A percentile compares a stretch with the other conserved stretches of the same genome.
Conservation (phyloP, 2,888 invertebrate species). For the Antheraea assamensis region DNA sequence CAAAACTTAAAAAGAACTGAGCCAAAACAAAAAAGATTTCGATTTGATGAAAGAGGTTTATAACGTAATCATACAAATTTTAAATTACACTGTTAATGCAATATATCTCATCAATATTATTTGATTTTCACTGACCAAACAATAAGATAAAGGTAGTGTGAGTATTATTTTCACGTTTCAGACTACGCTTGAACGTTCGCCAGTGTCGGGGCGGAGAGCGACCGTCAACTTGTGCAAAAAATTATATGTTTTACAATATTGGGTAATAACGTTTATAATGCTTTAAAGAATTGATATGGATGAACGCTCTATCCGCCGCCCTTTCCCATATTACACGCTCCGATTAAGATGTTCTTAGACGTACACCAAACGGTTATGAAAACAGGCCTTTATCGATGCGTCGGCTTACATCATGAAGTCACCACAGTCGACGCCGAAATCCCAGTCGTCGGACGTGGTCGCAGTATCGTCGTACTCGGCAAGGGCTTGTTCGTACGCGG, state of each 20-base stretch:
- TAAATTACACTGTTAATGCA: not conserved
- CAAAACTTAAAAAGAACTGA: not conserved
- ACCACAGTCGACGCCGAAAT: slow-evolving; percentile 87
- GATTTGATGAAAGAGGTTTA: not conserved
- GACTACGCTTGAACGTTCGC: not conserved
- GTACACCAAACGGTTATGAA: not conserved
- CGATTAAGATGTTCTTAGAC: not conserved
- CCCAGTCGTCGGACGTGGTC: slow-evolving; percentile 84
- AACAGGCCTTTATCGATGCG: slow-evolving; percentile 7
- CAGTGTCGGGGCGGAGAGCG: not conserved
- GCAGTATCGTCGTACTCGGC: slow-evolving; percentile 82
- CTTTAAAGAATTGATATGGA: not conserved
- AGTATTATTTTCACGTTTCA: too few species aligned
- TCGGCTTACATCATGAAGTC: slow-evolving; percentile 85
- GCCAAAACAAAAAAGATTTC: not conserved
- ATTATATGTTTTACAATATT: too few species aligned
- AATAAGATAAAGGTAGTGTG: too few species aligned
- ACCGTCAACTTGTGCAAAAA: too few species aligned
- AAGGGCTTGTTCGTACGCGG: slow-evolving; percentile 82
- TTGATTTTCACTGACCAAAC: too few species aligned
- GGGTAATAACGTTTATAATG: not conserved
- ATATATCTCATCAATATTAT: not conserved
- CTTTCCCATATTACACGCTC: not conserved
- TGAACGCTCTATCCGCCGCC: not conserved
- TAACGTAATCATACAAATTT: too few species aligned